These are phyloP conservation scores for Enchytraeus crypticus DNA, from an alignment of 2,888 invertebrate genomes.

Conservation along the genomic window DNA sequence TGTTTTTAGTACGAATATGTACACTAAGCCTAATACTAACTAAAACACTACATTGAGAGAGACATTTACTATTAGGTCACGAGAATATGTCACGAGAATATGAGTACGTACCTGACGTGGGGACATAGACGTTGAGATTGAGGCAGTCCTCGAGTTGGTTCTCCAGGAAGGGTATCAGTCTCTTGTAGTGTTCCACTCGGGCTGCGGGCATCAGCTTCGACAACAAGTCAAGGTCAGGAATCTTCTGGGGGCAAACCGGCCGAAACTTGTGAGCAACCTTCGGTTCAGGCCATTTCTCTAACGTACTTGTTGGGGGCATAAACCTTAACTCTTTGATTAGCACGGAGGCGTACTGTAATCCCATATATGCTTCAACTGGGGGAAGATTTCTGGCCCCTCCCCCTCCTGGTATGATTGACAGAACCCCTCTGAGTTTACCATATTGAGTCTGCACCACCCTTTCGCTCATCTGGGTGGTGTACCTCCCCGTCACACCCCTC, in stretches of 20 bases:
- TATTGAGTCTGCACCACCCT: conserved; percentile 72
- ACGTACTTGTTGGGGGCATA: conserved; percentile 89
- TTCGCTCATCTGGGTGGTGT: conserved; percentile 29
- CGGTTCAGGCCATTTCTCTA: conserved; percentile 59
- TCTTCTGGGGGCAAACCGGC: conserved; percentile 65
- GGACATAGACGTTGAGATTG: conserved; percentile 89
- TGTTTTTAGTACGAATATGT: too few species aligned
- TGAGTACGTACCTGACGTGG: conserved; percentile 78
- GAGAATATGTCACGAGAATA: too few species aligned
- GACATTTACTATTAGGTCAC: too few species aligned
- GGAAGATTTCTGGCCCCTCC: conserved; percentile 31
- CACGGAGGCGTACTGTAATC: conserved; percentile 87
- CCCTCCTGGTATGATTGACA: conserved; percentile 24
- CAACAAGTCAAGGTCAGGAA: not conserved
- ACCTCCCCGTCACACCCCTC: too few species aligned
- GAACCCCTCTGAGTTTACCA: conserved; percentile 69
- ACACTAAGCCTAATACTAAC: too few species aligned
- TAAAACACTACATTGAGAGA: too few species aligned
- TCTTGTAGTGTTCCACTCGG: conserved; percentile 10
- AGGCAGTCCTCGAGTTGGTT: conserved; percentile 96
- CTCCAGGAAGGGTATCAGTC: conserved; percentile 54
- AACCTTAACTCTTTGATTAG: conserved; percentile 79
- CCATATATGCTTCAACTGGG: conserved; percentile 76
- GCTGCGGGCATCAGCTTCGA: not conserved
- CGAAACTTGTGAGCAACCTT: conserved; percentile 55